A percentile compares a stretch with the other conserved stretches of the same genome.
Conservation (phyloP, 2,113 vertebrate genomes). For the Theropithecus gelada region DNA sequence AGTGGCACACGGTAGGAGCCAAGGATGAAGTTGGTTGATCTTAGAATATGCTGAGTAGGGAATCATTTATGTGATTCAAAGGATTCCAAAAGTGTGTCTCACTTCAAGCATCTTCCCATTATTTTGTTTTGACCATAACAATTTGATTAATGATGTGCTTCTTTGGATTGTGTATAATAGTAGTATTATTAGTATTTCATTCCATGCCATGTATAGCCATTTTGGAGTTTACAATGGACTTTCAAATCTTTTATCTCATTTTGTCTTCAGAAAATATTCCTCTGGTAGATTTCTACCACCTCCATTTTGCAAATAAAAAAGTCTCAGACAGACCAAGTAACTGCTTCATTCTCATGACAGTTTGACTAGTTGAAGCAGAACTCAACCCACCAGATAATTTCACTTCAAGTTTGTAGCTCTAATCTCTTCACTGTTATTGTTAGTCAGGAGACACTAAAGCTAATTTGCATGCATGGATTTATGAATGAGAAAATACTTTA, state of each 20-base stretch:
- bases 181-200: background rate
- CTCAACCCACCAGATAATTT: background rate
- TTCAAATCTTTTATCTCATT: background rate
- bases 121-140: background rate
- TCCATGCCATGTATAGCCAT: background rate
- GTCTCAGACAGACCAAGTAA: background rate
- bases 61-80: background rate
- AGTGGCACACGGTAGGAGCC: background rate
- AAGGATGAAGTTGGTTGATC: background rate
- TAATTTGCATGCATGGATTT: background rate
- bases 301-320: background rate
- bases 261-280: background rate
- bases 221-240: background rate
- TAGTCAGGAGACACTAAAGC: background rate
- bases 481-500: background rate
- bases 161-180: background rate
- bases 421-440: background rate
- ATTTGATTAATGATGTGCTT: background rate
- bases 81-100: background rate
- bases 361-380: background rate
- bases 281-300: background rate
- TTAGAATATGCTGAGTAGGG: background rate
- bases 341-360: background rate
- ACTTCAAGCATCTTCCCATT: background rate
- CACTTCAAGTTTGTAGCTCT: background rate